Base-by-base conservation (phyloP, 2,113 vertebrate species). In the Bubo blakistoni region DNA sequence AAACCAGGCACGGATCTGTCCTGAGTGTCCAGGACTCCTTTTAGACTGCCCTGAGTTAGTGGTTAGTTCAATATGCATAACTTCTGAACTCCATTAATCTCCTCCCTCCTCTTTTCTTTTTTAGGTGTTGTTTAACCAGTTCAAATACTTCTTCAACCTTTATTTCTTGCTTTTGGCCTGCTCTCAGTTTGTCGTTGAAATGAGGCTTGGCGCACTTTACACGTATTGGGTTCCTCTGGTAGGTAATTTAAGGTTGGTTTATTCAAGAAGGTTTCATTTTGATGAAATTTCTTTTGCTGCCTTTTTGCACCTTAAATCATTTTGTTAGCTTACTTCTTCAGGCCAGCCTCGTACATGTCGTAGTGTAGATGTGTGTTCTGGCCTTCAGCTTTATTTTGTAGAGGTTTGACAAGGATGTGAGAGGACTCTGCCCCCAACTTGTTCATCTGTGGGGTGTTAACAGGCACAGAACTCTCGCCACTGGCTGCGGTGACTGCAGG, bases 201-300 rank as follows among this genome's bases (percentile, higher is more conserved):
- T 99, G 95, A 98, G 99, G 24, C 98, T 99, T 3, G 99, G 99
- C 0, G 99, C 99, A 0, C 99, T 99, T 32, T 99, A 99, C 92
- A 99, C 99, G 0, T 99, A 99, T 98, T 99, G 99, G 99, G 99
- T 99, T 80, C 99, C 99, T 73, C 97, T 99, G 99, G 99, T 99
- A 98, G 96, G 99, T 98, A 78, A 14, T 16, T 58, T 6, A 16
- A 51, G 11, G 12, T 88, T 94, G 62, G 59, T 88, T 93, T 86
- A 42, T 88, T 90, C 32, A 20, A 82, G 17, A 38, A 65, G 59
- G 27, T 58, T 66, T 20, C 49, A 34, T 65, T 66, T 65, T 90
- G 76, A 82, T 73, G 24, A 34, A 29, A 38, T 32, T 67, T 58
- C 62, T 86, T 81, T 55, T 74, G 54, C 66, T 85, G 52, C 59